Base-by-base conservation (phyloP, 2,113 vertebrate species). In the Siniperca chuatsi region DNA sequence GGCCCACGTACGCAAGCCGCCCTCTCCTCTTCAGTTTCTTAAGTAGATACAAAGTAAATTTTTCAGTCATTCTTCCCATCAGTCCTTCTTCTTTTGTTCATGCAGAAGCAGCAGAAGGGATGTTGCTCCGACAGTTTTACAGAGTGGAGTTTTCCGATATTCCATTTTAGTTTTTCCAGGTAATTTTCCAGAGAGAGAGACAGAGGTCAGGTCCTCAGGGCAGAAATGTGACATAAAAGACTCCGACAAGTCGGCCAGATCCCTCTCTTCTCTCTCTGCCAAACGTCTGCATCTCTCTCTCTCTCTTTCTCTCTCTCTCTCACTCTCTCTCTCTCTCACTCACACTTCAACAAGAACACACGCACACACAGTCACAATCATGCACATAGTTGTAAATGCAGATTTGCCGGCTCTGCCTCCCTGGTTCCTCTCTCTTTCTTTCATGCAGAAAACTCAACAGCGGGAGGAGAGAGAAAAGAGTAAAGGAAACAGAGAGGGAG, bases 81-180 rank as follows among this genome's bases (percentile, higher is more conserved):
- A 52, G 52, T 72, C 55, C 54, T 46, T 70, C 52, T 67, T 70
- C 74, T 73, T 48, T 55, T 37, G 84, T 46, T 78, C 62, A 83
- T 50, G 55, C 33, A 66, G 29, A 4, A 69, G 79, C 75, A 70
- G 83, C 55, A 78, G 96, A 55, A 97, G 96, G 96, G 61, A 96
- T 96, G 96, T 95, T 46, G 61, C 54, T 79, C 77, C 2, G 0
- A 35, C 61, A 76, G 65, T 70, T 87, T 87, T 77, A 52, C 84
- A 75, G 57, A 71, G 12, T 16, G 58, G 60, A 62, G 25, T 76
- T 85, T 79, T 82, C 57, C 15, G 46, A 68, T 82, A 48, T 83
- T 87, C 83, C 78, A 21, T 97, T 97, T 91, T 95, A 96, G 92
- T 93, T 98, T 70, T 97, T 97, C 93, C 95, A 97, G 93, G 96